These are phyloP conservation scores for Apamea anceps DNA, from an alignment of 2,888 invertebrate genomes.

Conservation along the genomic window DNA sequence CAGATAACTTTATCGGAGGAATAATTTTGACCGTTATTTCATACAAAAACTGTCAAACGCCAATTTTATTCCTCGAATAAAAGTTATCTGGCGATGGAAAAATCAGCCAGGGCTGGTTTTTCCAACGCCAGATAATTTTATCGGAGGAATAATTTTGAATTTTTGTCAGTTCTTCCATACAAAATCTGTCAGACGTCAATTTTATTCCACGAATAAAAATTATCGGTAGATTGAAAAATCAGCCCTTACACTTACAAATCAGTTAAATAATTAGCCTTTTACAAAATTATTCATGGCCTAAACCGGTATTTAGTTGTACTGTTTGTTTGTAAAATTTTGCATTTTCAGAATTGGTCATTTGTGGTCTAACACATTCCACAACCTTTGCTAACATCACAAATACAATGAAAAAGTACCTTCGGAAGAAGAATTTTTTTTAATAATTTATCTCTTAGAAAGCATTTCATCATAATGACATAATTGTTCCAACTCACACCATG, in stretches of 20 bases:
- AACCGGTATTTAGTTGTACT: neutral
- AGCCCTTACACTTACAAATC: neutral
- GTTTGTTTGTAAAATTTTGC: neutral
- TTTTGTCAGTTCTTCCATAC: no score
- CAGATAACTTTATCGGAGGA: no score
- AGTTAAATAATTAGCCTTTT: neutral
- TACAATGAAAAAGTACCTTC: conserved; percentile 58
- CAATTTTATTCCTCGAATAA: no score
- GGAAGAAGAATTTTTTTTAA: conserved; percentile 39
- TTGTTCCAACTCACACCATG: conserved; percentile 71
- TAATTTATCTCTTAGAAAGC: conserved; percentile 42
- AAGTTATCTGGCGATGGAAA: no score
- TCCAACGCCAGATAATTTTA: no score
- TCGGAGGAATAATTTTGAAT: no score
- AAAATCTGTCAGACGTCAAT: no score
- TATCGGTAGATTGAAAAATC: no score
- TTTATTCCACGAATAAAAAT: no score
- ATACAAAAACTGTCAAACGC: no score
- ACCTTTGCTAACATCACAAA: conserved; percentile 42
- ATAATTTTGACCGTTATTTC: no score
- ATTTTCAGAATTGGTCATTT: conserved; percentile 24
- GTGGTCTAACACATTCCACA: conserved; percentile 2
- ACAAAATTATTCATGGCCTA: neutral
- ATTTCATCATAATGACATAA: conserved; percentile 39
- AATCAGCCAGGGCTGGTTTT: no score